These are phyloP conservation scores for Lichenostomus cassidix DNA, from an alignment of 2,113 vertebrate species.

Conservation along the genomic window DNA sequence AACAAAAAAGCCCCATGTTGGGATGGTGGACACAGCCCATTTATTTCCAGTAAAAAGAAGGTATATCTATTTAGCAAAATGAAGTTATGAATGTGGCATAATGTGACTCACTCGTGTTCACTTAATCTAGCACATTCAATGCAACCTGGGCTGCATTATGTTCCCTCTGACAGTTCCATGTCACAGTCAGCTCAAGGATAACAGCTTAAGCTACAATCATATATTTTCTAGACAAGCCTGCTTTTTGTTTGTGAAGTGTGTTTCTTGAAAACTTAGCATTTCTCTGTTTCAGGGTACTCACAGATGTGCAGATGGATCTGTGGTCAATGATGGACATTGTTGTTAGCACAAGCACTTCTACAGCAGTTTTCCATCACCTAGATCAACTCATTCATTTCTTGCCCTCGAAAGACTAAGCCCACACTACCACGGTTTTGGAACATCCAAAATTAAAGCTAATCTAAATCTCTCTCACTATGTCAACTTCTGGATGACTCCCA, in stretches of 20 bases:
- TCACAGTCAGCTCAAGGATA: neutral
- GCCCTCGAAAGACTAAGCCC: neutral
- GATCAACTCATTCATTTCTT: neutral
- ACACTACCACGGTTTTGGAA: fast-evolving
- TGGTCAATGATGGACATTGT: fast-evolving
- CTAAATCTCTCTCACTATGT: neutral
- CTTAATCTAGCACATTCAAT: neutral
- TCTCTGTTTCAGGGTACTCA: neutral
- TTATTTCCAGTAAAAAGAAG: neutral
- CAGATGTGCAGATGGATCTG: neutral
- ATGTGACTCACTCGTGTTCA: fast-evolving
- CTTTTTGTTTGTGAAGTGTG: neutral
- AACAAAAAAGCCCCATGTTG: neutral
- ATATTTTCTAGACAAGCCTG: neutral
- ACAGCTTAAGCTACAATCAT: neutral
- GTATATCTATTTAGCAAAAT: neutral
- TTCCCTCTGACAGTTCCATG: neutral
- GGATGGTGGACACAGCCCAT: neutral
- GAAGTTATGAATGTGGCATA: neutral
- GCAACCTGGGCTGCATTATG: neutral
- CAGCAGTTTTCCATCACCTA: neutral
- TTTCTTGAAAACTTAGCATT: neutral
- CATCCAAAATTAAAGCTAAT: neutral
- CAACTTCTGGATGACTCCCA: neutral
- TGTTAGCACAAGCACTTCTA: neutral